Evolutionary conservation across 2,888 invertebrate species (phyloP), one percentile per base, ranked within the genome.

Genomic region (Chloroclystis v-ata): DNA sequence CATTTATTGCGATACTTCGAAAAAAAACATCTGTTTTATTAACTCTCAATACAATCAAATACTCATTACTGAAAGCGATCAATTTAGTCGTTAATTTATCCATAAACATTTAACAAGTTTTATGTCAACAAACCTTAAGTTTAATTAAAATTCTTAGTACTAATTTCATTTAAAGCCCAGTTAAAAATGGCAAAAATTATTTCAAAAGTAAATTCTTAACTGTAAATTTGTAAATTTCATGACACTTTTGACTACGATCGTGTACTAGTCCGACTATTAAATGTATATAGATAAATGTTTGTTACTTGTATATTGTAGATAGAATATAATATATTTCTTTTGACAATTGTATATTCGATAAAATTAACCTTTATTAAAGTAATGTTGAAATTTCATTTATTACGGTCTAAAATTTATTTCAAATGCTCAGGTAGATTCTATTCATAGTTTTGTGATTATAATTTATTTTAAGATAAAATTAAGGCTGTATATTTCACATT

Each of bases 301-400:
- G 86, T 87, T 86, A 87, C 80, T 72, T 87, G 86, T 87, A 87
- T 84, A 87, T 86, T 87, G 81, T 87, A 86, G 86, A 87, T 87
- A 86, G 86, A 83, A 74, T 75, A 81, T 83, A 83, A 74, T 75
- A 81, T 83, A 81, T 84, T 85, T 82, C 82, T 80, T 84, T 85
- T 76, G 77, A 82, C 70, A 73, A 74, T 78, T 83, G 82, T 84
- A 82, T 82, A 80, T 78, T 82, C 73, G 75, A 75, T 73, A 72
- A 69, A 67, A 76, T 70, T 79, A 72, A 56, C 67, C 76, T 77
- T 79, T 78, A 79, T 76, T 70, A 71, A 72, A 61, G 75, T 72
- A 78, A 78, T 72, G 75, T 81, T 82, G 69, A 69, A 68, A 71
- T 74, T 49, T 67, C 69, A 78, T 79, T 83, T 81, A 84, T 86